A percentile compares a stretch with the other conserved stretches of the same genome.
Evolutionary conservation across 2,888 invertebrate species (phyloP).

Genomic region (Octonoba sinensis): DNA sequence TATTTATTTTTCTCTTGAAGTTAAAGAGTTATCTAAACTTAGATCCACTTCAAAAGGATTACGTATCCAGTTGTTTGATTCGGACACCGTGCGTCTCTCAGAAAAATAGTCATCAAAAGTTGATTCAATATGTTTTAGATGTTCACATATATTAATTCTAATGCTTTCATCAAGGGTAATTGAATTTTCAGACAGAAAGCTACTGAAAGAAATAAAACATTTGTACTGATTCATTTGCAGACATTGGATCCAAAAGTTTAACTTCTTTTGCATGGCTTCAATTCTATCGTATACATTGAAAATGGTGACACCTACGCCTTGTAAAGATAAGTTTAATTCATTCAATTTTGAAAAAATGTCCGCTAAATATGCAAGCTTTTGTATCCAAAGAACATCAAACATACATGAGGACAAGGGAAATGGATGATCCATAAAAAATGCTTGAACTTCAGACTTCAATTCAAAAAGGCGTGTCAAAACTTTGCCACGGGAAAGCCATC

Average conservation of each 20-base stretch:
- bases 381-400: background rate
- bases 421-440: background rate
- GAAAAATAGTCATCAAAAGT: background rate
- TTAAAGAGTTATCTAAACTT: background rate
- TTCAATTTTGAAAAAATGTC: constrained; percentile 7
- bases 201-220: background rate
- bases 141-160: background rate
- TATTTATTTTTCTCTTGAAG: background rate
- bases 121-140: background rate
- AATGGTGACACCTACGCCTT: background rate
- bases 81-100: background rate
- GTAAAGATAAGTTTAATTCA: background rate
- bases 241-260: background rate
- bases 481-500: constrained; percentile 6
- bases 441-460: background rate
- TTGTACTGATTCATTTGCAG: background rate
- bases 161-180: background rate
- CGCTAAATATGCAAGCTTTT: constrained; percentile 5
- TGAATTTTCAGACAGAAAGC: background rate
- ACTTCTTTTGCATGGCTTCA: background rate
- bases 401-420: background rate
- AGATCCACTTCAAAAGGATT: background rate
- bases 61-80: background rate
- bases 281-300: background rate
- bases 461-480: background rate